phyloP scores from a whole-genome alignment of 2,113 vertebrate species.

The Myrmecobius fasciatus region DNA sequence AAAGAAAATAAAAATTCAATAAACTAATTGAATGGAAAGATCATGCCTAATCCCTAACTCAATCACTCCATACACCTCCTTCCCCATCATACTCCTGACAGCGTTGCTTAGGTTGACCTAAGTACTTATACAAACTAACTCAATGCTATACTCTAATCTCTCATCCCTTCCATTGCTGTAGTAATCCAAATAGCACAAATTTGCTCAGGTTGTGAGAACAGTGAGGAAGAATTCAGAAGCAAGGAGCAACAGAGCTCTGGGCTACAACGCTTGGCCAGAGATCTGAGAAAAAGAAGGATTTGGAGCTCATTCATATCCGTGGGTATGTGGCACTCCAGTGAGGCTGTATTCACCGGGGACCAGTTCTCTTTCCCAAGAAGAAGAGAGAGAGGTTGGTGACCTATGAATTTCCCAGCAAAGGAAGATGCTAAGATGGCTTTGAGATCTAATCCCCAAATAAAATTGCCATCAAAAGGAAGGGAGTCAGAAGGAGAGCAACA shows the following conservation, averaged over 20 bases:
- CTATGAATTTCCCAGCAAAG: background rate
- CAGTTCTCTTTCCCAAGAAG: background rate
- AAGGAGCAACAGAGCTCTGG: background rate
- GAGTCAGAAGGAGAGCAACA: background rate
- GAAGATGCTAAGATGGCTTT: background rate
- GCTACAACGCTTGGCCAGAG: background rate
- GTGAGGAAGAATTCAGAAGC: background rate
- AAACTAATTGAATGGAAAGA: background rate
- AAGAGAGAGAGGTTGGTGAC: background rate
- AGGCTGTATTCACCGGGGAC: background rate
- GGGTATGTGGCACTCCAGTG: background rate
- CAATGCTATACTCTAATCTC: background rate
- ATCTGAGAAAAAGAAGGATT: background rate
- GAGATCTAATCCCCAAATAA: background rate
- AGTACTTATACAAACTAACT: background rate
- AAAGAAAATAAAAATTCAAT: background rate
- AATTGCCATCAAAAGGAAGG: background rate
- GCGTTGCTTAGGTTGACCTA: background rate
- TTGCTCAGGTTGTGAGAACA: background rate
- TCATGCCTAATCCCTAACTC: background rate
- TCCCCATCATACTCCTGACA: background rate
- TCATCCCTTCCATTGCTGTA: background rate
- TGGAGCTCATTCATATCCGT: background rate
- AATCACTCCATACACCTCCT: background rate
- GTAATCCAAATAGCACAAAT: background rate